Evolutionary conservation across 1,140 invertebrate species (phyloP).

Genomic region (Lanistes nyassanus): DNA sequence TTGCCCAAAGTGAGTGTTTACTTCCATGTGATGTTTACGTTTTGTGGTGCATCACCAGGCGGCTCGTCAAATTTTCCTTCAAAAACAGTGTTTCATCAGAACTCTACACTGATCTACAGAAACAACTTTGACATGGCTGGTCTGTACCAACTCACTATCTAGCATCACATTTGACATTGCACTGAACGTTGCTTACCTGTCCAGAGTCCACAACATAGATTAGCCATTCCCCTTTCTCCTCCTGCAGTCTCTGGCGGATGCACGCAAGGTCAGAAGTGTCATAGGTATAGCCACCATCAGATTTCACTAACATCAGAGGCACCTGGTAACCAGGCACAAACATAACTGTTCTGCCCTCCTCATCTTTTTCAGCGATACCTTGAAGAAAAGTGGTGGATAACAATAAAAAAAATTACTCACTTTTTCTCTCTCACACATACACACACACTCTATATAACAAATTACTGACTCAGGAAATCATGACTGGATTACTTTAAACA

Average conservation of each 20-base stretch:
- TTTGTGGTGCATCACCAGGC: too few species aligned
- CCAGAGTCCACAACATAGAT: constrained; percentile 97
- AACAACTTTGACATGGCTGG: too few species aligned
- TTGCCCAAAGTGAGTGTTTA: too few species aligned
- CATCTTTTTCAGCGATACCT: constrained; percentile 73
- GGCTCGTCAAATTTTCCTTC: too few species aligned
- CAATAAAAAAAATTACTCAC: constrained; percentile 58
- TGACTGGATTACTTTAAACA: too few species aligned
- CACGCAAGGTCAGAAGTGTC: constrained; percentile 98
- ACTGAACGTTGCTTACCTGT: constrained; percentile 71
- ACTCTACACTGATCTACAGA: too few species aligned
- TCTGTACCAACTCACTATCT: too few species aligned
- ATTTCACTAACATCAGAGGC: constrained; percentile 97
- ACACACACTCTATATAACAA: too few species aligned
- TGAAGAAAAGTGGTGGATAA: background rate
- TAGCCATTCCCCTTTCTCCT: constrained; percentile 90
- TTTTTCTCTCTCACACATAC: background rate
- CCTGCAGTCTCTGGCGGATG: constrained; percentile 86
- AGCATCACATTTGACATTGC: too few species aligned
- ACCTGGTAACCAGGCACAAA: constrained; percentile 74
- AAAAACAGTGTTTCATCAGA: too few species aligned
- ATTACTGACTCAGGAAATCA: background rate
- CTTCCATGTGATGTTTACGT: too few species aligned
- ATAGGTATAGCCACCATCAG: constrained; percentile 98
- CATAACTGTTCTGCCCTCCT: constrained; percentile 95